Base-by-base conservation (phyloP, 2,797 vertebrate genomes). In the Tragelaphus eurycerus region DNA sequence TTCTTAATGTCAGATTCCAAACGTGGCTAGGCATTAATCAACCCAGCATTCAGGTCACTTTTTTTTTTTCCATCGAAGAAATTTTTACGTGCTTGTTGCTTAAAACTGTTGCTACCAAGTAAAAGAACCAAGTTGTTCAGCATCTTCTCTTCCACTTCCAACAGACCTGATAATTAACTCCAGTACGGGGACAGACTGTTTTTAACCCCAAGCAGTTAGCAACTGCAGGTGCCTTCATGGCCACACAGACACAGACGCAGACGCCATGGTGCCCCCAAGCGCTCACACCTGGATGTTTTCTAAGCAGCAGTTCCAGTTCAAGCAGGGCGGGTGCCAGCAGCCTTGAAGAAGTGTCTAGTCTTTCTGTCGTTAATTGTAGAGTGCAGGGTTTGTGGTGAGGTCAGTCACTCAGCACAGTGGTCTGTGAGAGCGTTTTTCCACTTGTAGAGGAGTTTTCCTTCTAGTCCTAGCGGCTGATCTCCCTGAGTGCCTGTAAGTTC, bases 401-500 rank as follows among this genome's bases (percentile, higher is more conserved):
- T 60, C 86, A 90, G 34, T 86, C 74, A 59, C 81, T 78, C 89
- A 59, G 55, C 38, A 88, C 50, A 81, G 38, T 76, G 83, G 59
- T 54, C 86, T 90, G 34, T 52, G 92, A 90, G 87, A 81, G 59
- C 83, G 38, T 92, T 90, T 96, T 96, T 86, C 94, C 34, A 86
- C 76, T 96, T 92, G 52, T 50, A 62, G 50, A 86, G 43, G 57
- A 91, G 60, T 59, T 96, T 89, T 52, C 38, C 81, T 62, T 96
- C 83, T 62, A 86, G 38, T 93, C 85, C 64, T 78, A 89, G 81
- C 48, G 48, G 67, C 54, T 86, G 86, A 84, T 94, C 59, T 88
- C 55, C 90, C 60, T 85, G 12, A 84, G 95, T 89, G 88, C 91
- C 85, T 93, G 55, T 94, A 90, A 95, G 95, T 97, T 97, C 93